Conservation (phyloP, 2,113 vertebrate species). For the Conger conger region DNA sequence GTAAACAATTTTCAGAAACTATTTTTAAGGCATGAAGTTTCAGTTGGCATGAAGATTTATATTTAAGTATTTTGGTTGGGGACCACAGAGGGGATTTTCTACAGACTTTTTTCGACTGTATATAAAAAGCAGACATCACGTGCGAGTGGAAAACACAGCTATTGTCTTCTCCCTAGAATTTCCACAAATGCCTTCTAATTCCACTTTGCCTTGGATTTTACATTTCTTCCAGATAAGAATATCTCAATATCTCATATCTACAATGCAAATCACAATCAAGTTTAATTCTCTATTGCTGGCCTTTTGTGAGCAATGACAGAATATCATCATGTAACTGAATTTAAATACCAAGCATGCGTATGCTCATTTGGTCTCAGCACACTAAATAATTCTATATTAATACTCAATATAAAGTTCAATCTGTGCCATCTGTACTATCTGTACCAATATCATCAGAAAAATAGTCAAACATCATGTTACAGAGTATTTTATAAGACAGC, state of each 20-base stretch:
- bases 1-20: neutral
- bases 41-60: too few species aligned
- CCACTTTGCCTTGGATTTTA: neutral
- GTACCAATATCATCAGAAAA: neutral
- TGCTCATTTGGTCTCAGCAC: neutral
- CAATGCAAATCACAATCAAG: neutral
- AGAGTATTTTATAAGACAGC: neutral
- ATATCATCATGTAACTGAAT: constrained; percentile 1
- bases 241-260: neutral
- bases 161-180: neutral
- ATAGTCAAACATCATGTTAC: neutral
- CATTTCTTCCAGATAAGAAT: neutral
- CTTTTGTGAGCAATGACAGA: constrained; percentile 6
- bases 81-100: neutral
- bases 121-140: neutral
- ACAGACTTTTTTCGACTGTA: neutral
- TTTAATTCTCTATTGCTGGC: neutral
- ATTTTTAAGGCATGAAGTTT: too few species aligned
- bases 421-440: neutral
- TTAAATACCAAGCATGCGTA: neutral
- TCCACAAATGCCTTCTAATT: neutral
- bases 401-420: neutral
- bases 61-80: neutral
- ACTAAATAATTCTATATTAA: neutral
- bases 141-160: neutral